Conservation (phyloP, 2,888 invertebrate species). For the Lasioglossum oenotherae region DNA sequence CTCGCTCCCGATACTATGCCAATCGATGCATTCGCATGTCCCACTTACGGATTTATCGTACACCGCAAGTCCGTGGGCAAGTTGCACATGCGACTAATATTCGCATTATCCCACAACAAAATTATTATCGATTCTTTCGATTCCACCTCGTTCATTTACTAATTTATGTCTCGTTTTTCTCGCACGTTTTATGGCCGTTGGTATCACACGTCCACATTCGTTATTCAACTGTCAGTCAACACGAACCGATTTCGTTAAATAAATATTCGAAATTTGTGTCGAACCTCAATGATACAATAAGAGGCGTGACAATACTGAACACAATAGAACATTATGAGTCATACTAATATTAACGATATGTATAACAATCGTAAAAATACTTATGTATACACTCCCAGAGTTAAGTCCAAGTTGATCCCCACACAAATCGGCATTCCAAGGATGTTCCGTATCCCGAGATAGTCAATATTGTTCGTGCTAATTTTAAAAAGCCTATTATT, state of each 20-base stretch:
- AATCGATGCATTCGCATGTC: slow-evolving; percentile 64
- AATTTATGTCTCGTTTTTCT: background rate
- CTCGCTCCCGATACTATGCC: slow-evolving; percentile 29
- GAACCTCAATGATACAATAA: background rate
- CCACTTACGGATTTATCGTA: slow-evolving; percentile 55
- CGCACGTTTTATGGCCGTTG: background rate
- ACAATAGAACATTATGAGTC: background rate
- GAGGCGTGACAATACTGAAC: background rate
- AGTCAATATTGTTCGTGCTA: background rate
- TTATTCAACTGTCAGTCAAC: background rate
- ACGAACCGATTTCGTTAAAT: background rate
- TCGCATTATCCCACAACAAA: background rate
- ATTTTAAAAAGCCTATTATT: background rate
- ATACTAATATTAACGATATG: background rate
- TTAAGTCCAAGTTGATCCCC: background rate
- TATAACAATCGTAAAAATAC: background rate
- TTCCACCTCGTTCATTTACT: background rate
- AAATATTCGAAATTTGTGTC: background rate
- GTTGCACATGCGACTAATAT: background rate
- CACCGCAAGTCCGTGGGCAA: background rate
- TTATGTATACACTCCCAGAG: background rate
- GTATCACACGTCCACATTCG: background rate
- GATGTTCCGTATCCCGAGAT: background rate
- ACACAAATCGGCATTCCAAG: background rate
- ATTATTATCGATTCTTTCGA: background rate